These are phyloP conservation scores for Muscicapa striata DNA, from an alignment of 2,797 vertebrate species.

Conservation along the genomic window DNA sequence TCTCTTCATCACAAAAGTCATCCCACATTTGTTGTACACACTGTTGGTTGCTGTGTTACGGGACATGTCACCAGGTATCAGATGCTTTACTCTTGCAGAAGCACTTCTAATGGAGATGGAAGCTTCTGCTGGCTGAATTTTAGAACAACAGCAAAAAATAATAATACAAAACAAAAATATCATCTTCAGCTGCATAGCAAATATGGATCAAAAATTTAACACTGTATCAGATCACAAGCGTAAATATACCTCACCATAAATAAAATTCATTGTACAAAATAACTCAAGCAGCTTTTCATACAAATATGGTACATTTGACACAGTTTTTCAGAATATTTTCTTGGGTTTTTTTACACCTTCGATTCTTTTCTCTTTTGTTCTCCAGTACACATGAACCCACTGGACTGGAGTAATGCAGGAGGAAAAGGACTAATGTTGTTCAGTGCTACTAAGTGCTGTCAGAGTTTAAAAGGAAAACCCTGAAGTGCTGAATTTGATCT, in stretches of 20 bases:
- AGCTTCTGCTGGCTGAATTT: conserved; percentile 72
- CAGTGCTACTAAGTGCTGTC: conserved; percentile 42
- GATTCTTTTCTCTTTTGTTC: conserved; percentile 51
- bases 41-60: conserved; percentile 61
- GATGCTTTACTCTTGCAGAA: conserved; percentile 73
- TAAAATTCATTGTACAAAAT: conserved; percentile 83
- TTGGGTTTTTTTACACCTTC: conserved; percentile 70
- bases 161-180: conserved; percentile 78
- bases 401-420: conserved; percentile 49
- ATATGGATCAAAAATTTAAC: conserved; percentile 79
- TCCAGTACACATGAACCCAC: conserved; percentile 65
- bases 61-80: conserved; percentile 62
- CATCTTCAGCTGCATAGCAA: conserved; percentile 79
- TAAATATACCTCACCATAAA: conserved; percentile 83
- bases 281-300: conserved; percentile 79
- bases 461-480: conserved; percentile 33
- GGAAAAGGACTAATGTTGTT: conserved; percentile 15
- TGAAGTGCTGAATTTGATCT: conserved; percentile 30
- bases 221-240: conserved; percentile 76
- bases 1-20: conserved; percentile 65
- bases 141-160: conserved; percentile 67
- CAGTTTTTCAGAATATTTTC: conserved; percentile 71
- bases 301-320: conserved; percentile 82
- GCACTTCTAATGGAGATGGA: conserved; percentile 78
- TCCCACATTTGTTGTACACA: conserved; percentile 67